Evolutionary conservation across 2,113 vertebrate genomes (phyloP).

Genomic region (Pagrus major): DNA sequence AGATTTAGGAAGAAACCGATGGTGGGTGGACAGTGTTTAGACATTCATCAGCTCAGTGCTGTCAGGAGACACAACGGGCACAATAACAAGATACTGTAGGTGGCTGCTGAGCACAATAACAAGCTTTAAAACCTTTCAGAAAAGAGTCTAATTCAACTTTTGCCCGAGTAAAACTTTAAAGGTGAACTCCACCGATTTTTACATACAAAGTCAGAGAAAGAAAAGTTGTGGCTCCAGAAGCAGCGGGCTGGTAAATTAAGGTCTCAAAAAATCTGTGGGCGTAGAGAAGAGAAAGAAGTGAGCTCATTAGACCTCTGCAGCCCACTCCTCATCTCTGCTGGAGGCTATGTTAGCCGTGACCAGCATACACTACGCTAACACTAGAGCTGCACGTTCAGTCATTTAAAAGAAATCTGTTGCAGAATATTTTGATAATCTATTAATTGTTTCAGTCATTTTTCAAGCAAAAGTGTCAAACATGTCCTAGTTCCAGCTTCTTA

Average conservation of each 20-base stretch:
- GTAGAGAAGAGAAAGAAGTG: not conserved
- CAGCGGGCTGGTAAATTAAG: not conserved
- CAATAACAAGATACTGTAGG: not conserved
- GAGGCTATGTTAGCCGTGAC: too few species aligned
- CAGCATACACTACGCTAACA: too few species aligned
- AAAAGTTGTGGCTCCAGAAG: not conserved
- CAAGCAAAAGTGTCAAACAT: too few species aligned
- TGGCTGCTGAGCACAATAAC: not conserved
- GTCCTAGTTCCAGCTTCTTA: too few species aligned
- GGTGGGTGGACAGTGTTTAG: not conserved
- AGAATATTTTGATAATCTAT: too few species aligned
- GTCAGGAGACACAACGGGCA: not conserved
- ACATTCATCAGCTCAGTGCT: slow-evolving; percentile 22
- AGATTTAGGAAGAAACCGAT: slow-evolving; percentile 2
- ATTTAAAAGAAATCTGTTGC: too few species aligned
- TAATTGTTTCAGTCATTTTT: too few species aligned
- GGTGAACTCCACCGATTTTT: not conserved
- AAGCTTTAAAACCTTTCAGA: not conserved
- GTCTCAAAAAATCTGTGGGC: too few species aligned
- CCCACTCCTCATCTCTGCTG: too few species aligned
- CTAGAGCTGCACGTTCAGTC: too few species aligned
- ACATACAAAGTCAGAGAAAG: not conserved
- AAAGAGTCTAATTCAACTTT: not conserved
- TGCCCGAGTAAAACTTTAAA: too few species aligned
- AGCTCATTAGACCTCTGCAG: not conserved